These are phyloP conservation scores for Crioceris asparagi DNA, from an alignment of 2,888 invertebrate species.

Conservation along the genomic window DNA sequence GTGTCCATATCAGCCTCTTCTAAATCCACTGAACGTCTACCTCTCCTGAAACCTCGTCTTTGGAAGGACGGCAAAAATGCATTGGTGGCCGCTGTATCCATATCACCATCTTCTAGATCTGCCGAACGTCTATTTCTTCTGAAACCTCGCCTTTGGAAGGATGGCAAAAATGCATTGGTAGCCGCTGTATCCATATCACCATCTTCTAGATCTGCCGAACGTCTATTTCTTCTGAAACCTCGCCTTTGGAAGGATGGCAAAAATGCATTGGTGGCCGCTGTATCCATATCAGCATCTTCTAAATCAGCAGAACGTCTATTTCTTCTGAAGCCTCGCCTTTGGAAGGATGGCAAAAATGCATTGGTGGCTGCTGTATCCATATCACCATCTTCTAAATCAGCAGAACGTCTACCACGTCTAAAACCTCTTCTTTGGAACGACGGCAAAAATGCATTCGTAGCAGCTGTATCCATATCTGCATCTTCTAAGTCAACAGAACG, in stretches of 20 bases:
- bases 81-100: constrained; percentile 8
- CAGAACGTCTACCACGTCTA: constrained; percentile 9
- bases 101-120: constrained; percentile 8
- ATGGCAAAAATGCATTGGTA: constrained; percentile 14
- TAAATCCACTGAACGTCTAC: constrained; percentile 8
- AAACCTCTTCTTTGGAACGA: constrained; percentile 9
- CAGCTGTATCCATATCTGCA: constrained; percentile 3
- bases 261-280: constrained; percentile 7
- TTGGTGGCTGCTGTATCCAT: constrained; percentile 1
- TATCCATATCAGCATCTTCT: constrained; percentile 7
- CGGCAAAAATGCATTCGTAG: constrained; percentile 8
- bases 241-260: constrained; percentile 12
- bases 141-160: constrained; percentile 12
- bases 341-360: constrained; percentile 10
- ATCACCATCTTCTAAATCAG: constrained; percentile 3
- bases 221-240: constrained; percentile 7
- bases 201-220: constrained; percentile 1
- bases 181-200: constrained; percentile 11
- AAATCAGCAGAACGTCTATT: constrained; percentile 9
- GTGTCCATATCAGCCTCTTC: constrained; percentile 8
- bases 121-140: constrained; percentile 10
- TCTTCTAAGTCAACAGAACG: constrained; percentile 1
- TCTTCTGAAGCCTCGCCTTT: constrained; percentile 9
- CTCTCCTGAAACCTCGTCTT: constrained; percentile 9
- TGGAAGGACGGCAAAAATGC: constrained; percentile 13